Conservation (phyloP, 2,888 invertebrate genomes). For the Coenonympha arcania region DNA sequence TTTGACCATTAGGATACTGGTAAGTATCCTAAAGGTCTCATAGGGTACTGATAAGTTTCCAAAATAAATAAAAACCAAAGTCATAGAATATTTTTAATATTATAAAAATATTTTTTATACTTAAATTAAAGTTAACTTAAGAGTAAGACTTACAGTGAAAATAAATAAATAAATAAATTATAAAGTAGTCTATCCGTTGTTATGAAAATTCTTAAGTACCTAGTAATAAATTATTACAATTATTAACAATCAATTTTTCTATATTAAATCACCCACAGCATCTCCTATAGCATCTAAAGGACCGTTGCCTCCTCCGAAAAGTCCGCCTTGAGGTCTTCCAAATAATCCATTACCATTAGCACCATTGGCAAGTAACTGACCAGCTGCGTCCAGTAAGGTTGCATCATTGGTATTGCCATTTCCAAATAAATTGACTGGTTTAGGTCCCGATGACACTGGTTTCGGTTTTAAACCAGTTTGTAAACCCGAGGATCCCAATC, state of each 20-base stretch:
- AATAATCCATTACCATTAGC: constrained; percentile 27
- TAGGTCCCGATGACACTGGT: constrained; percentile 56
- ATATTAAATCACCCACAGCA: constrained; percentile 57
- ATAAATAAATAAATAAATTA: constrained; percentile 16
- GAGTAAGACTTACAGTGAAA: background rate
- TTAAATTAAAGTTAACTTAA: no score
- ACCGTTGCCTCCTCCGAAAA: constrained; percentile 40
- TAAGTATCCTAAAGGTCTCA: no score
- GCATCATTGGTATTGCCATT: constrained; percentile 44
- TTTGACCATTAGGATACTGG: no score
- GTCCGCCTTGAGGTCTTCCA: constrained; percentile 25
- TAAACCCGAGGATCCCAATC: constrained; percentile 59
- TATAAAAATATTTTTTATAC: constrained; percentile 3
- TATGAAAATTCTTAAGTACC: background rate
- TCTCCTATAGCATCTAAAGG: constrained; percentile 59
- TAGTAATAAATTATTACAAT: background rate
- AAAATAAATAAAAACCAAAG: background rate
- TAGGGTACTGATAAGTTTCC: no score
- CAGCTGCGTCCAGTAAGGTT: constrained; percentile 32
- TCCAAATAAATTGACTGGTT: constrained; percentile 57
- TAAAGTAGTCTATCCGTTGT: background rate
- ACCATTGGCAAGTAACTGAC: constrained; percentile 28
- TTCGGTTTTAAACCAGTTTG: constrained; percentile 66
- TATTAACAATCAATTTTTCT: constrained; percentile 29
- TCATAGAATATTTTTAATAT: background rate